These are phyloP conservation scores for Atractosteus spatula DNA, from an alignment of 2,113 vertebrate species.

Conservation along the genomic window DNA sequence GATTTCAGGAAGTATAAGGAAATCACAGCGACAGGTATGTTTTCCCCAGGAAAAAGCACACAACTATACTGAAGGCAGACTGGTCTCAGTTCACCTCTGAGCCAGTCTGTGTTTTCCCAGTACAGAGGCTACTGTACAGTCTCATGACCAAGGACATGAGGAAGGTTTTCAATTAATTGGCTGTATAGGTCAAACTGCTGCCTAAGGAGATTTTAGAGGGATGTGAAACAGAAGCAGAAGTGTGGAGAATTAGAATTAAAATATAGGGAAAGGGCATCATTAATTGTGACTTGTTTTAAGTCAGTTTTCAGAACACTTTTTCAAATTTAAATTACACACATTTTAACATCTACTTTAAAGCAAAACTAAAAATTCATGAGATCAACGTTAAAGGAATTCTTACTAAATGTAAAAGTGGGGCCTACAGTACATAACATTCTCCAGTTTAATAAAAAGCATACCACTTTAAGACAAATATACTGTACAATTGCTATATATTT, in stretches of 20 bases:
- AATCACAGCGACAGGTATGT: background rate
- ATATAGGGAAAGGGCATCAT: too few relatives aligned
- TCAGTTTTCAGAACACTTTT: too few relatives aligned
- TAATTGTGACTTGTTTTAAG: too few relatives aligned
- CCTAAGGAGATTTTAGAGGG: conserved; percentile 34
- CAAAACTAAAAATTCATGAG: too few relatives aligned
- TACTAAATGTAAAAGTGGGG: too few relatives aligned
- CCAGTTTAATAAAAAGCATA: too few relatives aligned
- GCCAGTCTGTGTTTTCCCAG: background rate
- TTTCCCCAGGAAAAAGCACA: background rate
- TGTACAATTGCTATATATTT: too few relatives aligned
- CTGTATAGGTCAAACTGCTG: conserved; percentile 49
- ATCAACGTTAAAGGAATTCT: too few relatives aligned
- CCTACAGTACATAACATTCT: too few relatives aligned
- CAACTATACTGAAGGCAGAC: background rate
- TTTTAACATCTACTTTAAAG: too few relatives aligned
- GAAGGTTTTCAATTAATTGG: conserved; percentile 46
- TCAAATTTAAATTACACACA: too few relatives aligned
- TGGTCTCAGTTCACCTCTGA: background rate
- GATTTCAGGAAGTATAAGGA: background rate
- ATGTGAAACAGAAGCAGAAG: conserved; percentile 8
- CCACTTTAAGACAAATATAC: too few relatives aligned
- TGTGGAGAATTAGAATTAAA: conserved; percentile 1
- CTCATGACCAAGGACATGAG: background rate
- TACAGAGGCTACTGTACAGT: background rate